Percentiles rank a stretch among this genome's conserved stretches.
Conservation (phyloP, 2,113 vertebrate genomes). For the Terrapene triunguis region DNA sequence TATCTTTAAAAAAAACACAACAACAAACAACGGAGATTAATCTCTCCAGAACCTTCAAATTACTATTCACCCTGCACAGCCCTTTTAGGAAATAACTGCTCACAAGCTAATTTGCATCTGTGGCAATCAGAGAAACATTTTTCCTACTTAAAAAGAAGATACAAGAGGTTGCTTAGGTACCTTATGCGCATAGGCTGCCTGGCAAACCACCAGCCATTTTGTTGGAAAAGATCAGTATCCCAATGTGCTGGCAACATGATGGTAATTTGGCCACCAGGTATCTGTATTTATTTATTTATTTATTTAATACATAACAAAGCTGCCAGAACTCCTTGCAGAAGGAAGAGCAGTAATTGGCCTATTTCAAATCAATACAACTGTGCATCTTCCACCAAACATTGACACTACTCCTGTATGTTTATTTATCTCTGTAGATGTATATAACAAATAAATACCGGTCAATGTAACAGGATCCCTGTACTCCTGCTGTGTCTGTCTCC, state of each 20-base stretch:
- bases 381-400: neutral
- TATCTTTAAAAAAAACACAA: neutral
- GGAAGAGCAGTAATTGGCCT: neutral
- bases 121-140: neutral
- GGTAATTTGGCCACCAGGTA: neutral
- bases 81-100: neutral
- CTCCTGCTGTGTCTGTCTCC: neutral
- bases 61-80: neutral
- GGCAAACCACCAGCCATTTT: neutral
- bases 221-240: conserved; percentile 21
- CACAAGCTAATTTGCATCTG: neutral
- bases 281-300: neutral
- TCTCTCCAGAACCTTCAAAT: accelerated
- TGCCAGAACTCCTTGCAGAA: accelerated
- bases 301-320: neutral
- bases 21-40: neutral
- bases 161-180: neutral
- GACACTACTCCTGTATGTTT: neutral
- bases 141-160: neutral
- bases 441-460: neutral
- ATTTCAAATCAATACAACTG: neutral
- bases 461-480: neutral
- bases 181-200: neutral
- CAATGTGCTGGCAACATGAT: conserved; percentile 42
- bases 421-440: accelerated